Conservation (phyloP, 1,140 invertebrate species). For the Papilio helenus region DNA sequence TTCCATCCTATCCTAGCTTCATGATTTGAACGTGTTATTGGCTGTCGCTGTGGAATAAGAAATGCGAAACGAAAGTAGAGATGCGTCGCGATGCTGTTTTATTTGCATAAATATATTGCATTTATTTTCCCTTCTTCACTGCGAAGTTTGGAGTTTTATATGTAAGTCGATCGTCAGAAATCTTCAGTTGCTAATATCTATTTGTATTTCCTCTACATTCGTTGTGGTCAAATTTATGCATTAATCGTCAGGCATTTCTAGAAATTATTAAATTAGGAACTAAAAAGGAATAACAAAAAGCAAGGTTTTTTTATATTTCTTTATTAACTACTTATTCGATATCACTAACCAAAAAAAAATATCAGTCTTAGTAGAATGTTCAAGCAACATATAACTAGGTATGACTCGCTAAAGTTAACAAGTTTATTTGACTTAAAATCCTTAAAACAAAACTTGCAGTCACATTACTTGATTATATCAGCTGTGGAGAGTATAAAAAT, state of each 20-base stretch:
- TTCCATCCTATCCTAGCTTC: not conserved
- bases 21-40: slow-evolving; percentile 18
- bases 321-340: not conserved
- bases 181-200: not conserved
- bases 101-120: not conserved
- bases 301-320: not conserved
- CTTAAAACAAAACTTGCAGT: too few species aligned
- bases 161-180: not conserved
- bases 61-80: slow-evolving; percentile 14
- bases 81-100: not conserved
- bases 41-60: not conserved
- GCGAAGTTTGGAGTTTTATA: not conserved
- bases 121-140: not conserved
- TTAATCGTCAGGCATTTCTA: too few species aligned
- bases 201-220: too few species aligned
- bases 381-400: not conserved
- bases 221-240: too few species aligned
- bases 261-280: not conserved
- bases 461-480: too few species aligned
- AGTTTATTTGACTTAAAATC: too few species aligned
- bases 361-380: slow-evolving; percentile 28
- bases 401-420: not conserved
- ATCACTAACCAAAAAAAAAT: slow-evolving; percentile 30
- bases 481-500: too few species aligned
- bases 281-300: not conserved